Conservation (phyloP, 2,888 invertebrate genomes). For the Amblyteles armatorius region DNA sequence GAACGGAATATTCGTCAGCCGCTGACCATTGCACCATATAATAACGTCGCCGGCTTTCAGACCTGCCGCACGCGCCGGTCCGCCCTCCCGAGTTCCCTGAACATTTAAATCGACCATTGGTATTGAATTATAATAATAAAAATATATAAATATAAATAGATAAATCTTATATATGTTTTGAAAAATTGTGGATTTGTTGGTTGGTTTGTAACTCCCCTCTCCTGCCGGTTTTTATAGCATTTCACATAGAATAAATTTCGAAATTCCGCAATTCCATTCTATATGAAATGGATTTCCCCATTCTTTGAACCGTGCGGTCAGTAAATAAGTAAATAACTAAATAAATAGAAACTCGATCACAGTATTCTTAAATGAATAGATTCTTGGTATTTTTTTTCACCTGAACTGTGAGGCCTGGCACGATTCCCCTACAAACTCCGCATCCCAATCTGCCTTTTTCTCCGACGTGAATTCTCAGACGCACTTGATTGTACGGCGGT, state of each 20-base stretch:
- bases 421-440: slow-evolving; percentile 86
- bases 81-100: slow-evolving; percentile 95
- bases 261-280: too few relatives aligned
- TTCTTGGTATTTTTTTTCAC: slow-evolving; percentile 69
- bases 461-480: slow-evolving; percentile 92
- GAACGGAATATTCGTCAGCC: slow-evolving; percentile 82
- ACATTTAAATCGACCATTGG: slow-evolving; percentile 82
- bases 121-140: neutral
- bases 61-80: slow-evolving; percentile 95
- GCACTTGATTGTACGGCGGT: slow-evolving; percentile 89
- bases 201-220: too few relatives aligned
- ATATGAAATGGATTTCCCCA: too few relatives aligned
- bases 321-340: too few relatives aligned
- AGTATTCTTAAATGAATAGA: neutral
- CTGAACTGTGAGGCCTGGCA: slow-evolving; percentile 83
- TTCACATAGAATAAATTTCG: too few relatives aligned
- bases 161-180: too few relatives aligned
- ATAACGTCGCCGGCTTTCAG: slow-evolving; percentile 96
- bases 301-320: too few relatives aligned
- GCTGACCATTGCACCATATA: slow-evolving; percentile 92
- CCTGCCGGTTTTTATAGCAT: too few relatives aligned
- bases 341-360: too few relatives aligned
- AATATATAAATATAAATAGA: neutral
- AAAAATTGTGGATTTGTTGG: too few relatives aligned
- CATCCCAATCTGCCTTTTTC: slow-evolving; percentile 94